phyloP scores from a whole-genome alignment of 2,888 invertebrate genomes.

The Plagiodera versicolora region DNA sequence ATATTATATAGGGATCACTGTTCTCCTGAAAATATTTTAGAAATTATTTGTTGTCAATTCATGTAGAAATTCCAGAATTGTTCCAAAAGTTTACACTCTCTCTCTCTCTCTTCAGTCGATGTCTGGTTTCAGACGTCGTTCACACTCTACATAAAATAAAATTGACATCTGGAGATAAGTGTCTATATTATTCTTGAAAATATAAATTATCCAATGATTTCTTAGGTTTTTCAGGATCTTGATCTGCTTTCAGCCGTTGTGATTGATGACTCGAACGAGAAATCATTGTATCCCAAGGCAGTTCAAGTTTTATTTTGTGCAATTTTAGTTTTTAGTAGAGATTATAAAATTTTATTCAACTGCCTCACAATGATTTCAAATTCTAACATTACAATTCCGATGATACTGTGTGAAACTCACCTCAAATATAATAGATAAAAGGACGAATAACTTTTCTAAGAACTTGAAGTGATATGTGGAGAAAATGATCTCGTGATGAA shows the following conservation, averaged over 20 bases:
- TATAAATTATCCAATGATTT: too few relatives aligned
- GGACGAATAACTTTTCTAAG: slow-evolving; percentile 23
- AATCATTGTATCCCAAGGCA: slow-evolving; percentile 12
- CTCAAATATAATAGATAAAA: not conserved
- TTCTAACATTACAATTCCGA: not conserved
- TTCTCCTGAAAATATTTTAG: too few relatives aligned
- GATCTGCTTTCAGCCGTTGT: not conserved
- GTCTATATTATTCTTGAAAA: too few relatives aligned
- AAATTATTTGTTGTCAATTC: too few relatives aligned
- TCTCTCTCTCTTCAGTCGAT: too few relatives aligned
- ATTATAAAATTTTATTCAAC: slow-evolving; percentile 14
- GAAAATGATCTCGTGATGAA: slow-evolving; percentile 54
- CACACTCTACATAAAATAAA: too few relatives aligned
- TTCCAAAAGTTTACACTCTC: too few relatives aligned
- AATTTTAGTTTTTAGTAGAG: slow-evolving; percentile 29
- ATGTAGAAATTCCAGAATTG: too few relatives aligned
- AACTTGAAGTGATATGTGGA: slow-evolving; percentile 45
- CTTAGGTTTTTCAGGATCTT: not conserved
- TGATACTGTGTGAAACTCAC: not conserved
- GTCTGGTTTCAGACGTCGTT: too few relatives aligned
- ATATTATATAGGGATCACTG: too few relatives aligned
- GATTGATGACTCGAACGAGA: not conserved
- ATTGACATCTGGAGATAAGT: too few relatives aligned
- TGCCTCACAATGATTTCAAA: not conserved
- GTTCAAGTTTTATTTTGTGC: slow-evolving; percentile 30